Conservation (phyloP, 2,888 invertebrate genomes). For the Listrodromus nycthemerus region DNA sequence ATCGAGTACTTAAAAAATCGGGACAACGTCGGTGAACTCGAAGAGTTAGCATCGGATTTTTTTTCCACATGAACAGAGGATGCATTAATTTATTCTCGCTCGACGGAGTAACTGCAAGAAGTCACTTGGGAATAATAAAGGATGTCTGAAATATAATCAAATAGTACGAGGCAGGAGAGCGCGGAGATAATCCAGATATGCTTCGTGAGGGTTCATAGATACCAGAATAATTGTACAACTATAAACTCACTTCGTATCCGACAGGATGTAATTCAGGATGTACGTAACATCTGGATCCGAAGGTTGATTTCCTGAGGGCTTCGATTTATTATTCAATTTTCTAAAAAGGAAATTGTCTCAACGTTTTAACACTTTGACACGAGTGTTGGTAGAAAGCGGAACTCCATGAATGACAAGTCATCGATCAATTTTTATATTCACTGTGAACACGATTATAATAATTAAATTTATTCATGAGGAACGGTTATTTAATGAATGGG, state of each 20-base stretch:
- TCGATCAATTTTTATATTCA: too few relatives aligned
- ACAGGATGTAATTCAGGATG: constrained; percentile 36
- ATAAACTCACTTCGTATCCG: constrained; percentile 32
- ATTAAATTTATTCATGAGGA: too few relatives aligned
- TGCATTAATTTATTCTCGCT: constrained; percentile 60
- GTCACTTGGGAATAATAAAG: constrained; percentile 51
- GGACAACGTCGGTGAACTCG: constrained; percentile 67
- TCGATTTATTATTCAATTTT: constrained; percentile 32
- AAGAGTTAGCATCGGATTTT: background rate
- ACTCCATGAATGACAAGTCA: too few relatives aligned
- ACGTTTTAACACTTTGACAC: background rate
- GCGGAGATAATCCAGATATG: constrained; percentile 51
- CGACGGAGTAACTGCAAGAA: constrained; percentile 32
- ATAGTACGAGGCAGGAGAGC: constrained; percentile 43
- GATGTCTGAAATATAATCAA: constrained; percentile 42
- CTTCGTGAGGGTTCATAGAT: constrained; percentile 26
- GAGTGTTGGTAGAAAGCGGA: background rate
- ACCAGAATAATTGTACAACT: constrained; percentile 57
- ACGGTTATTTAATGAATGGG: too few relatives aligned
- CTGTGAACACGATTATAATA: too few relatives aligned
- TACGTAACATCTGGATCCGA: constrained; percentile 6
- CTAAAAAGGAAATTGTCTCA: background rate
- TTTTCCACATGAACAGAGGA: constrained; percentile 27
- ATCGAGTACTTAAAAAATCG: constrained; percentile 69
- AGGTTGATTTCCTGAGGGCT: constrained; percentile 5